Base-by-base conservation (phyloP, 1,140 invertebrate genomes). In the Panagrolaimus sp. region DNA sequence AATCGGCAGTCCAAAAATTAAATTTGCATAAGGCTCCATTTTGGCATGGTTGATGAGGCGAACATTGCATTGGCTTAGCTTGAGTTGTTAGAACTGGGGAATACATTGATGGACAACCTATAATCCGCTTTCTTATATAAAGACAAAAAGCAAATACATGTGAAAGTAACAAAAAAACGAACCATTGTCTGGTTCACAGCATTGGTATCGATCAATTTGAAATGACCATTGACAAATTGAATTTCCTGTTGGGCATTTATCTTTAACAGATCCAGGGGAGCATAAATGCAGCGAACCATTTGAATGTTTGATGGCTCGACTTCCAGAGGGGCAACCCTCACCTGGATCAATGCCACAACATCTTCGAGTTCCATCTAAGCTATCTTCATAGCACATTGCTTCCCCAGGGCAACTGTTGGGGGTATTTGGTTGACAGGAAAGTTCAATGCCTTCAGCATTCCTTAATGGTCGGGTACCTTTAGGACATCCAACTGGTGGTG, bases 151-250 rank as follows among this genome's bases (percentile, higher is more conserved):
- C 6, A 43, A 7, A 62, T 46, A 43, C 32, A 1, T 44, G 38
- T 4, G 38, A 6, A 62, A 76, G 10, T 43, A 26, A 68, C 26
- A 1, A 10, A 43, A 4, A 9, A 15, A 69, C 43, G 2, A 63
- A 77, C 76, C 76, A 55, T 78, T 79, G 64, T 78, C 76, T 14
- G 76, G 65, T 52, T 79, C 77, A 67, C 76, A 78, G 46, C 76
- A 78, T 62, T 79, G 77, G 52, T 78, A 78, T 4, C 74, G 75
- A 69, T 78, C 76, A 65, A 79, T 78, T 14, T 55, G 24, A 68
- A 77, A 79, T 43, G 66, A 73, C 76, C 76, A 78, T 66, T 78
- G 76, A 38, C 76, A 78, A 21, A 79, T 10, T 21, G 71, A 64
- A 12, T n/a, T 14, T 9, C 62, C n/a, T 32, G 12, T 67, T 12